phyloP scores from a whole-genome alignment of 2,113 vertebrate genomes.

The Emydura subglobosa region DNA sequence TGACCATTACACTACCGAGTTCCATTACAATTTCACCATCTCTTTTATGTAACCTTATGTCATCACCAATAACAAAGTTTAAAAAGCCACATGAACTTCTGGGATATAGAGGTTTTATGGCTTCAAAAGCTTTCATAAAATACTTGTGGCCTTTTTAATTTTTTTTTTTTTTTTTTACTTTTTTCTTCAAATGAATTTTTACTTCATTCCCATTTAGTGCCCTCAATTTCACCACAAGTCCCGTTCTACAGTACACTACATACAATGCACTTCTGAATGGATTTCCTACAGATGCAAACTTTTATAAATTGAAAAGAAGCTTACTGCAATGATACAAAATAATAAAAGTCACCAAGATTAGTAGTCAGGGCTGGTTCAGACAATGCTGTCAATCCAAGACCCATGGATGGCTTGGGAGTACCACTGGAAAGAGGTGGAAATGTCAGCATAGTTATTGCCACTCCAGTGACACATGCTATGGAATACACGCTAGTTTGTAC shows the following conservation, averaged over 20 bases:
- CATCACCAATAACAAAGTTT: neutral
- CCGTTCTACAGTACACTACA: neutral
- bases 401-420: neutral
- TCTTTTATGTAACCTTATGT: neutral
- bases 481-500: rapidly evolving
- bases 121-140: conserved; percentile 34
- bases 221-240: neutral
- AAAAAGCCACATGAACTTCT: conserved; percentile 4
- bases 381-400: neutral
- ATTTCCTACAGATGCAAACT: neutral
- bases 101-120: neutral
- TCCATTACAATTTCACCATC: neutral
- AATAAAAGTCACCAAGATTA: neutral
- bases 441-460: rapidly evolving
- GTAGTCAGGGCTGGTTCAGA: neutral
- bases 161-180: too few species aligned
- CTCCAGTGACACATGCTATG: rapidly evolving
- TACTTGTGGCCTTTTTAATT: neutral
- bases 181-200: neutral
- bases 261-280: neutral
- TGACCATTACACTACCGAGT: conserved; percentile 20
- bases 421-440: neutral
- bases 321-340: neutral
- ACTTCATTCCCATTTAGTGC: conserved; percentile 7
- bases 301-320: neutral